These are phyloP conservation scores for Ianthella basta DNA, from an alignment of 37 sponge, comb jelly and placozoan species.

Conservation along the genomic window DNA sequence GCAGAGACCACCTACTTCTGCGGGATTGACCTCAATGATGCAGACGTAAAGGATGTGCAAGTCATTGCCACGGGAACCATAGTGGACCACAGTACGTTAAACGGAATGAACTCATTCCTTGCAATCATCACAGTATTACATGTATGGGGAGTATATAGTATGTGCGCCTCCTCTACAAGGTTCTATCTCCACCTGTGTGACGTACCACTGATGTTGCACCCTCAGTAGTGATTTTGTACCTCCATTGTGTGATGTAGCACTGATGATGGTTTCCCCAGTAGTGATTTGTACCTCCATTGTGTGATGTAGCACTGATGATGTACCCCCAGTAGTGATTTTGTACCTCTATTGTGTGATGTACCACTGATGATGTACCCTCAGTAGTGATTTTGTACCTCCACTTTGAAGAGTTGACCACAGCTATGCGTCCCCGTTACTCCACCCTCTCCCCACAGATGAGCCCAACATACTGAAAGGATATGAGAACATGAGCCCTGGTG, in stretches of 20 bases:
- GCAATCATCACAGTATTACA: too few relatives aligned
- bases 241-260: too few relatives aligned
- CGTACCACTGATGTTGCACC: too few relatives aligned
- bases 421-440: background rate
- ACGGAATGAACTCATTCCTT: too few relatives aligned
- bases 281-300: background rate
- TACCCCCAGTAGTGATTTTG: background rate
- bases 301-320: background rate
- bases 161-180: too few relatives aligned
- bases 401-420: too few relatives aligned
- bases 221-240: too few relatives aligned
- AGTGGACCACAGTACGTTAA: conserved; percentile 9
- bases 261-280: too few relatives aligned
- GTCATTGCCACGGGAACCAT: background rate
- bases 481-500: conserved; percentile 31
- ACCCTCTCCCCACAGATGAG: background rate
- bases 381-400: conserved; percentile 43
- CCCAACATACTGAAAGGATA: conserved; percentile 29
- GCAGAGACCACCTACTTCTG: conserved; percentile 70
- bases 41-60: background rate
- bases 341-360: background rate
- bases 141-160: too few relatives aligned
- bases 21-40: conserved; percentile 56
- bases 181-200: too few relatives aligned
- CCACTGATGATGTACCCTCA: conserved; percentile 39